Evolutionary conservation across 2,113 vertebrate genomes (phyloP).

Genomic region (Chaetorhynchus papuensis): DNA sequence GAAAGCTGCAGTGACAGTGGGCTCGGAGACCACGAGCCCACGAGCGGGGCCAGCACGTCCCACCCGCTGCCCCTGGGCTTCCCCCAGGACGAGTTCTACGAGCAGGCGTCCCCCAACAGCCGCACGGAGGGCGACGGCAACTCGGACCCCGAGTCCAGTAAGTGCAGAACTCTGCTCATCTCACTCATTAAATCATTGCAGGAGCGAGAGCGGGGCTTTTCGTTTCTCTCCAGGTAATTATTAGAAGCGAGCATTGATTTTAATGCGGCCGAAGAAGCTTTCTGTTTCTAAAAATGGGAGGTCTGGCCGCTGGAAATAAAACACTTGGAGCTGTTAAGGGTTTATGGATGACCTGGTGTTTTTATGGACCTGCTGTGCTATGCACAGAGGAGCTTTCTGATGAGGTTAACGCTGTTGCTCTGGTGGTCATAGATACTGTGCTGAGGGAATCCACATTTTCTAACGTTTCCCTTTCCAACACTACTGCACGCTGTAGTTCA

Average conservation of each 20-base stretch:
- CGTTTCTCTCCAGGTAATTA: background rate
- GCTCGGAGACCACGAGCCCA: conserved; percentile 83
- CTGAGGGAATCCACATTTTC: background rate
- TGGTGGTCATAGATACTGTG: background rate
- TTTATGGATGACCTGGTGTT: background rate
- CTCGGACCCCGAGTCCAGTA: conserved; percentile 97
- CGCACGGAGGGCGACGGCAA: conserved; percentile 96
- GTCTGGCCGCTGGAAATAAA: background rate
- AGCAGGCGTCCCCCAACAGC: conserved; percentile 89
- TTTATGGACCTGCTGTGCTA: background rate
- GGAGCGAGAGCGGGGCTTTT: background rate
- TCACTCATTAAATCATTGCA: background rate
- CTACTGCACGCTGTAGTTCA: fast-evolving
- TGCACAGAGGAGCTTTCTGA: background rate
- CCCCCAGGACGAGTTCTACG: conserved; percentile 89
- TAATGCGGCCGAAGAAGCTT: fast-evolving
- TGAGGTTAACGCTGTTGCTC: background rate
- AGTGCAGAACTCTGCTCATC: conserved; percentile 64
- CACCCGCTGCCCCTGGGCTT: conserved; percentile 87
- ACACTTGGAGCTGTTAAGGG: background rate
- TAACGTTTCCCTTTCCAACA: background rate
- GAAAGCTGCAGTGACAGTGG: conserved; percentile 92
- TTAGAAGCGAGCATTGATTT: fast-evolving
- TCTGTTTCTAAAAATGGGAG: background rate
- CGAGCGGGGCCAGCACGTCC: conserved; percentile 73